phyloP scores from a whole-genome alignment of 2,888 invertebrate genomes.

The Epinotia nisella region DNA sequence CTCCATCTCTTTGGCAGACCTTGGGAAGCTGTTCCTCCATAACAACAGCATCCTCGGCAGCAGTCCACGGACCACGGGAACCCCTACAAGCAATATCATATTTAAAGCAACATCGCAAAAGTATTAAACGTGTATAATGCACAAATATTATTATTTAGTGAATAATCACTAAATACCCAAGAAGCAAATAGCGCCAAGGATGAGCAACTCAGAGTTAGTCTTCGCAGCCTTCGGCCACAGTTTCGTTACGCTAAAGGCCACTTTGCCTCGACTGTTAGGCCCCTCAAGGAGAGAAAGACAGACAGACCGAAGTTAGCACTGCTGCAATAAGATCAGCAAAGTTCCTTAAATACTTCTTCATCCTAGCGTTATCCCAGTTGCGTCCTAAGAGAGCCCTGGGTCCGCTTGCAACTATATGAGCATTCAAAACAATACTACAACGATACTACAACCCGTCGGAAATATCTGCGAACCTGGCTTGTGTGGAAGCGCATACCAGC shows the following conservation, averaged over 20 bases:
- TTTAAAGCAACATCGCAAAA: neutral
- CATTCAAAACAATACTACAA: neutral
- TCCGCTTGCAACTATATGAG: too few relatives aligned
- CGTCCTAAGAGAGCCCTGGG: too few relatives aligned
- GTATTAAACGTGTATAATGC: neutral
- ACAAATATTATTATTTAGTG: neutral
- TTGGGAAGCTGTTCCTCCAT: conserved; percentile 99
- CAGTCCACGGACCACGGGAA: conserved; percentile 95
- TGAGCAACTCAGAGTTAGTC: too few relatives aligned
- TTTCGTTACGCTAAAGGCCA: neutral
- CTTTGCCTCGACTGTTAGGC: neutral
- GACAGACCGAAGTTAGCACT: neutral
- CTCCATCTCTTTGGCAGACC: conserved; percentile 97
- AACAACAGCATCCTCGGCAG: conserved; percentile 96
- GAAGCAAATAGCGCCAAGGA: too few relatives aligned
- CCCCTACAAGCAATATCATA: conserved; percentile 80
- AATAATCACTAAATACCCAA: too few relatives aligned
- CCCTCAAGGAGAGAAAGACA: neutral
- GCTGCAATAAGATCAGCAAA: neutral
- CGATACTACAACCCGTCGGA: too few relatives aligned
- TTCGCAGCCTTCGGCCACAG: too few relatives aligned
- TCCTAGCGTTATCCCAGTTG: too few relatives aligned
- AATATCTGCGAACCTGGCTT: too few relatives aligned
- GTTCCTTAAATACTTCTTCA: too few relatives aligned
- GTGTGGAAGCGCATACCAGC: too few relatives aligned